Base-by-base conservation (phyloP, 2,113 vertebrate genomes). In the Oriolus oriolus region DNA sequence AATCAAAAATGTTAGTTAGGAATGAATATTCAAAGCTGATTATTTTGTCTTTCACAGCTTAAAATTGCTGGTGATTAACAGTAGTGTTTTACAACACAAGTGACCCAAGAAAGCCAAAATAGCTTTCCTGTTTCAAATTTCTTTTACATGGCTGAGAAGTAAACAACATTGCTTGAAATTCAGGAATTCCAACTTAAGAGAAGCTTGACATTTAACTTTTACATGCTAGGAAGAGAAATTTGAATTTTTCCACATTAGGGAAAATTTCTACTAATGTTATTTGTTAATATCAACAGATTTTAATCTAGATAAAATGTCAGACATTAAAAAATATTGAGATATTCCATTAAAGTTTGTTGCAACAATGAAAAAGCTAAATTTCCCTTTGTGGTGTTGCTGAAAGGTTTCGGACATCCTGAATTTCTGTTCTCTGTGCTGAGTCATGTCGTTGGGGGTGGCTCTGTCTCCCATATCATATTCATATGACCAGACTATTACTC, bases 401-500 rank as follows among this genome's bases (percentile, higher is more conserved):
- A 68, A 7, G 6, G 2, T 5, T 60, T 57, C 84, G 10, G 11
- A 44, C 3, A 30, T 50, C 9, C 53, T 56, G 17, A 20, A 49
- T 79, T 93, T 57, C 33, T 68, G 5, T 53, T 74, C 13, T 45
- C 7, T 47, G 10, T 39, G 18, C 3, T 64, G 31, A 11, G 18
- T 49, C 5, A n/a, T 0, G 0, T 37, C 28, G 5, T 44, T 1
- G 7, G 4, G 7, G 4, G 3, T 47, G 21, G 1, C 11, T 89
- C 14, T 76, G 16, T 44, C 19, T 96, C 31, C n/a, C 10, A 8
- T 41, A 57, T 22, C 0, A 3, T 28, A 60, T 10, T 53, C 3
- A 14, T 24, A n/a, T 2, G 6, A 27, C 5, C 13, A 54, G 13
- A 6, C 4, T 78, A 31, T 75, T 70, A 24, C 6, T 16, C 10